These are phyloP conservation scores for Meteorus sp. DNA, from an alignment of 1,140 invertebrate genomes.

Conservation along the genomic window DNA sequence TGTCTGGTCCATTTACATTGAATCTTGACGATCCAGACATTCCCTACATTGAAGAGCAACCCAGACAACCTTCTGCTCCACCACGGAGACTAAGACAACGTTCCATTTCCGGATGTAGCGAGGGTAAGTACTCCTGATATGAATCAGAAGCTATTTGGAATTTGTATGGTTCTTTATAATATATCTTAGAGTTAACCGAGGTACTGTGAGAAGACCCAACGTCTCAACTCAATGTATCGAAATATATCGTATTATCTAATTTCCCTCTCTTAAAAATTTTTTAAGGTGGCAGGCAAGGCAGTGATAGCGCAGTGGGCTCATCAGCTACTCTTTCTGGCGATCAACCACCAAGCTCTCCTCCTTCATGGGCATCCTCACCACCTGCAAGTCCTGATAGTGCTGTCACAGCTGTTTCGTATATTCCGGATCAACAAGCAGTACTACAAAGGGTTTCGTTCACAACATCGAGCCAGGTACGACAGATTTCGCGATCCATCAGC, in stretches of 20 bases:
- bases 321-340: conserved; percentile 61
- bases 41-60: conserved; percentile 70
- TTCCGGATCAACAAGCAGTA: conserved; percentile 59
- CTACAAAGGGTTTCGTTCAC: conserved; percentile 65
- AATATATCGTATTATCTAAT: too few species aligned
- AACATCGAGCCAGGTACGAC: conserved; percentile 61
- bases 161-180: not conserved
- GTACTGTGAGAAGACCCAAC: too few species aligned
- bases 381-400: conserved; percentile 63
- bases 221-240: too few species aligned
- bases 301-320: conserved; percentile 64
- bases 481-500: conserved; percentile 53
- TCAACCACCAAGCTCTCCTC: conserved; percentile 61
- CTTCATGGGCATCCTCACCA: conserved; percentile 65
- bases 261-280: too few species aligned
- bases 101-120: conserved; percentile 51
- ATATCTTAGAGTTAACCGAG: conserved; percentile 3
- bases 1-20: conserved; percentile 59
- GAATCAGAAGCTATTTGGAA: not conserved
- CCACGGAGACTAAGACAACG: conserved; percentile 53
- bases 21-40: conserved; percentile 70
- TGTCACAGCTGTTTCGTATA: conserved; percentile 60
- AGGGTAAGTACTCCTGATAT: conserved; percentile 42
- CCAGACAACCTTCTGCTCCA: conserved; percentile 45
- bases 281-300: conserved; percentile 52